Base-by-base conservation (phyloP, 2,113 vertebrate species). In the Psittacula cyanocephala region DNA sequence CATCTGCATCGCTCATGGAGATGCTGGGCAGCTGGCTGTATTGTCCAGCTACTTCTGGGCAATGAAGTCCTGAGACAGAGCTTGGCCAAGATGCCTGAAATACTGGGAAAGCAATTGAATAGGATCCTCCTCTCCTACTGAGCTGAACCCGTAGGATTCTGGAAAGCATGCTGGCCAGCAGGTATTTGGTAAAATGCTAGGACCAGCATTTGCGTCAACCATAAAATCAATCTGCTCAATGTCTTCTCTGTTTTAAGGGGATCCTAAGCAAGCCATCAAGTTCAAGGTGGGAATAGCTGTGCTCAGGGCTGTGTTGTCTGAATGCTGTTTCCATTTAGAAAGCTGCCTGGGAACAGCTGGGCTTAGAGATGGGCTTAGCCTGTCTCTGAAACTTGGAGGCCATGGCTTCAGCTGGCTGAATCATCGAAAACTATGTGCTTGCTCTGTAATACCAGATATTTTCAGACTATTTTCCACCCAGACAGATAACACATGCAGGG, bases 391-490 rank as follows among this genome's bases (percentile, higher is more conserved):
- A 62, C 28, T 11, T 72, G 64, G n/a, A 88, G 59, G 43, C 46
- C 72, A 60, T 55, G 69, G 50, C 50, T 93, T 88, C 70, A 87
- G 93, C 62, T 76, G 65, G 57, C 70, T 57, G 65, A 60, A 79
- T 71, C 62, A 33, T 53, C 0, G 4, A 76, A 94, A 95, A 37
- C 65, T 13, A 31, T 47, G 68, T 0, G 3, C 44, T 80, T 62
- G 52, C 67, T 91, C 82, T 74, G 88, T 90, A 95, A 83, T n/a
- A 59, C 41, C 57, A 49, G 90, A 41, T 77, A 83, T 88, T 93
- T 94, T 83, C 90, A 81, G 75, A 31, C 49, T 59, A 6, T 94
- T 95, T 94, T 83, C 82, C 76, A 77, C n/a, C 23, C 88, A 74
- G 79, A 68, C 70, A 76, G 67, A 29, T 57, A 85, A 95, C 63